Evolutionary conservation across 1,140 invertebrate genomes (phyloP), one percentile per base, ranked within the genome.

Genomic region (Ctenoplectra terminalis): DNA sequence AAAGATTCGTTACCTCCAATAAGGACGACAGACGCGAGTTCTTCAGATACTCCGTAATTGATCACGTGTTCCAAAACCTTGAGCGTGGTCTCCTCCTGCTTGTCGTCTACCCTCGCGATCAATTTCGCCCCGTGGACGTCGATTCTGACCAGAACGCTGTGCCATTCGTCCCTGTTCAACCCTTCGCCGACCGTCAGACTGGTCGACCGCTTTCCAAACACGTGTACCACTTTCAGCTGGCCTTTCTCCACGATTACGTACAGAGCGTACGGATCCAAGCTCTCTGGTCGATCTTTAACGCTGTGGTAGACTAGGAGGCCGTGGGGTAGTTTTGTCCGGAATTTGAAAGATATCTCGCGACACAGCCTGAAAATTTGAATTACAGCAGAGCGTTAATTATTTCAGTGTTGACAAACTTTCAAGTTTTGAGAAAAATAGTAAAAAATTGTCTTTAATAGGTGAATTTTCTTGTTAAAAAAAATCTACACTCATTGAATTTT

Each of bases 191-290:
- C 97, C 6, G 96, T 97, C 54, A 98, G 82, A 77, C 97, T 97
- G 9, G 97, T 97, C 63, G 97, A 96, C 91, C 97, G 96, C 92
- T 98, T 97, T 2, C 97, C 97, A 92, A 97, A 98, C 29, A 98
- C 97, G 91, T 98, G 97, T n/a, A 98, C 97, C 64, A 98, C 96
- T 94, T 98, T 98, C 20, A 98, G 92, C 92, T 98, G 97, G 37
- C 97, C 97, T 91, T 98, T 98, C 90, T 98, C 97, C 37, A 98
- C 96, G 87, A 98, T 98, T 50, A 98, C 96, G 92, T 98, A 98
- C 31, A 98, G 94, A 74, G 97, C 97, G 90, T 98, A 98, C 17
- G 97, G 97, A 87, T 96, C 96, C 20, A 96, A 94, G 69, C 96
- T 95, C 77, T 96, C 95, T 37, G 97, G 96, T 37, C 95, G 92